phyloP scores from a whole-genome alignment of 2,113 vertebrate genomes.

The Phalacrocorax carbo region DNA sequence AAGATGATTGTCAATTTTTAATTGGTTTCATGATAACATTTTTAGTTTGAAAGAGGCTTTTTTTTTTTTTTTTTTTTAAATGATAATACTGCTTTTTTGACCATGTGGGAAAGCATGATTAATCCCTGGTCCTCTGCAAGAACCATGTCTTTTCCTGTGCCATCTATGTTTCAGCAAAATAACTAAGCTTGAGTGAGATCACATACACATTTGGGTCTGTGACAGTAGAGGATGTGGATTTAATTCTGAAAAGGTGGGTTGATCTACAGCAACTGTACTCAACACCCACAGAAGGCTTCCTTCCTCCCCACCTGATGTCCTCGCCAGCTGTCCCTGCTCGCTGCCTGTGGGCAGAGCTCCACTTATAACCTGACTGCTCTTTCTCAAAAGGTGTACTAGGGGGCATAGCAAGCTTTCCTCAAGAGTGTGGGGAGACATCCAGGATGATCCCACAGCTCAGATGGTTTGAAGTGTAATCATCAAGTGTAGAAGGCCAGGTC shows the following conservation, averaged over 20 bases:
- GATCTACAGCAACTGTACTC: background rate
- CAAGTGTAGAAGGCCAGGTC: background rate
- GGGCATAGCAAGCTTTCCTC: background rate
- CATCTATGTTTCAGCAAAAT: background rate
- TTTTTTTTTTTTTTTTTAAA: background rate
- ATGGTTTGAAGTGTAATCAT: background rate
- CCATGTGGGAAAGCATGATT: background rate
- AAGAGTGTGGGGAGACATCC: background rate
- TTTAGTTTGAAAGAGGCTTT: background rate
- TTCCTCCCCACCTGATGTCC: background rate
- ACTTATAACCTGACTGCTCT: background rate
- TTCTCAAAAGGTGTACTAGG: background rate
- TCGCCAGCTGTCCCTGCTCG: background rate
- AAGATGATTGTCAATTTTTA: background rate
- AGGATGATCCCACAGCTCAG: background rate
- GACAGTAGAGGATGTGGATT: background rate
- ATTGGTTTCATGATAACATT: background rate
- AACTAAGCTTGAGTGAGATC: background rate
- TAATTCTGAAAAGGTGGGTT: background rate
- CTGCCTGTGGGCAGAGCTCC: background rate
- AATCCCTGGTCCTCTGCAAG: background rate
- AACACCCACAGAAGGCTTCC: background rate
- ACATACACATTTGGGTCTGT: background rate
- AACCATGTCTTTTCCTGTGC: background rate
- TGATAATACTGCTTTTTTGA: background rate